Base-by-base conservation (phyloP, 2,113 vertebrate species). In the Cyanocitta stelleri region DNA sequence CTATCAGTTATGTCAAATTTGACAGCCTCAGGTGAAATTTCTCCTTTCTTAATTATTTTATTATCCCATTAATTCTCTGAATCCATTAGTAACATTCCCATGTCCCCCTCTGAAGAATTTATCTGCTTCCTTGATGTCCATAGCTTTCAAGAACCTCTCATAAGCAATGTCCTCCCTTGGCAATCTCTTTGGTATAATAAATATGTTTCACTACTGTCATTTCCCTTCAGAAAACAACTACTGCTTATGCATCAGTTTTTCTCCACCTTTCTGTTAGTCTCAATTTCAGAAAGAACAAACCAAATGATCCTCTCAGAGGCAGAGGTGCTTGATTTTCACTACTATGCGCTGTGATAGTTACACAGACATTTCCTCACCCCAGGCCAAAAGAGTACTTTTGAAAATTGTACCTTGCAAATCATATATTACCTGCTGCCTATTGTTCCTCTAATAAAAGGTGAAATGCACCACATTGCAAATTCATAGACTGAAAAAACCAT, bases 1-100 rank as follows among this genome's bases (percentile, higher is more conserved):
- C 78, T 44, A 93, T 82, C 85, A 73, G 62, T 90, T 93, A 94
- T 44, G 85, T 79, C 91, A 85, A 79, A 90, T 91, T 94, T 95
- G 95, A 94, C 89, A 91, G 85, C 81, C 74, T 93, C 89, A 88
- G 94, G 81, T 94, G 87, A 93, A 96, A 94, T 80, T 94, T 90
- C 91, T 91, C n/a, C 58, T 91, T 94, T 85, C 78, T 96, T 96
- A 95, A 96, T 96, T 95, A 94, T 96, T 95, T 96, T 87, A 89
- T 87, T 93, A 95, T 85, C 54, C 62, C 89, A 96, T 96, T 96
- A 94, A 90, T 96, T 94, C 67, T 90, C 63, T 63, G 63, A 93
- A 90, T 80, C 67, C 63, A 88, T 92, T 92, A 96, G 71, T 75
- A 87, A 91, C 51, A 80, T 55, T 58, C 81, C 63, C 15, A 62